phyloP scores from a whole-genome alignment of 2,888 invertebrate species.

The Acleris holmiana region DNA sequence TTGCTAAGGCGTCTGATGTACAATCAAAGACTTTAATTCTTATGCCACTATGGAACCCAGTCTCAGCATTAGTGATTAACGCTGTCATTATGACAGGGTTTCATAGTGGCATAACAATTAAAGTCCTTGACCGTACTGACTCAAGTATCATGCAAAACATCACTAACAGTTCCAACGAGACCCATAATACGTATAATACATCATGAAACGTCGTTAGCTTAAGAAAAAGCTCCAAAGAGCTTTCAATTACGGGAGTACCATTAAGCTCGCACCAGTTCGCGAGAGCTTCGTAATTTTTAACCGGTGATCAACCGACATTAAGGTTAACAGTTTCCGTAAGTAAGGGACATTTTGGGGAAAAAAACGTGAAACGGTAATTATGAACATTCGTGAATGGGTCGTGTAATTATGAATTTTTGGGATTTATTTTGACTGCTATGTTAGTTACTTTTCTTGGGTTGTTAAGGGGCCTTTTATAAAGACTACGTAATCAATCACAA shows the following conservation, averaged over 20 bases:
- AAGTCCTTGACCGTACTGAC: too few species aligned
- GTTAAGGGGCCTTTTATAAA: too few species aligned
- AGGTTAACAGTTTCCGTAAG: constrained; percentile 46
- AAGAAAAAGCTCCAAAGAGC: background rate
- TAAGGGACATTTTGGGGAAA: constrained; percentile 38
- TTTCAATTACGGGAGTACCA: background rate
- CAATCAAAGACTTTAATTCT: too few species aligned
- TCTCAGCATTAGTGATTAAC: too few species aligned
- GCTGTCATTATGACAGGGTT: too few species aligned
- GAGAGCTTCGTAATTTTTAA: constrained; percentile 37
- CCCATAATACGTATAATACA: too few species aligned
- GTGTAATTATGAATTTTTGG: background rate
- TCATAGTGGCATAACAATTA: too few species aligned
- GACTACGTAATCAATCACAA: too few species aligned
- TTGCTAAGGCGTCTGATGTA: too few species aligned
- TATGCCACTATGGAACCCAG: too few species aligned
- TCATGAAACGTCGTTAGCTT: constrained; percentile 2
- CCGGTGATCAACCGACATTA: constrained; percentile 48
- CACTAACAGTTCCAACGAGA: background rate
- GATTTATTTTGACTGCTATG: background rate
- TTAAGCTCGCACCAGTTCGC: constrained; percentile 18
- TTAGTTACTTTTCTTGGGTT: too few species aligned
- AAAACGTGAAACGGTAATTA: background rate
- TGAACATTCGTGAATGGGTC: background rate
- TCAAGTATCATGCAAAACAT: background rate